These are phyloP conservation scores for Nezara viridula DNA, from an alignment of 2,888 invertebrate genomes.

Conservation along the genomic window DNA sequence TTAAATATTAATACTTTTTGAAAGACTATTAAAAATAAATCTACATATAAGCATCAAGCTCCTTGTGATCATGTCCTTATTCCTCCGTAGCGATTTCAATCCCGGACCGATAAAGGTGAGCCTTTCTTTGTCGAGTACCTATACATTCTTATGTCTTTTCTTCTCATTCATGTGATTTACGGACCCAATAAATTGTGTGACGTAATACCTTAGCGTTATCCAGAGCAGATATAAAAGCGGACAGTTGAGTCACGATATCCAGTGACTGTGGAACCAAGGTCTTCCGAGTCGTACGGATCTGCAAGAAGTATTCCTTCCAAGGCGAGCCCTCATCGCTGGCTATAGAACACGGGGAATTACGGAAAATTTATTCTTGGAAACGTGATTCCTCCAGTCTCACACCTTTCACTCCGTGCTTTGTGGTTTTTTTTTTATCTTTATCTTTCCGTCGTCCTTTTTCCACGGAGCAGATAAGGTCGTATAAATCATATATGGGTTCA, in stretches of 20 bases:
- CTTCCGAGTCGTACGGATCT: background rate
- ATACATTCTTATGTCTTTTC: background rate
- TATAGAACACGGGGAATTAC: constrained; percentile 9
- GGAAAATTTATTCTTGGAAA: constrained; percentile 36
- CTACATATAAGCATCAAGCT: no score
- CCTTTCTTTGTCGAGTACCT: background rate
- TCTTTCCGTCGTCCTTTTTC: constrained; percentile 27
- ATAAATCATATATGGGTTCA: background rate
- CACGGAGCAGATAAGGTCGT: background rate
- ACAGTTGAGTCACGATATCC: background rate
- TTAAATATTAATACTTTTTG: no score
- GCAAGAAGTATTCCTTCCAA: constrained; percentile 12
- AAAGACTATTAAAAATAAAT: no score
- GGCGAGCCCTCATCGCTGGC: background rate
- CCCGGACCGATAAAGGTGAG: background rate
- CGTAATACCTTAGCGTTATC: background rate
- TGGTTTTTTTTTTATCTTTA: constrained; percentile 26
- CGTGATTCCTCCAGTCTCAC: constrained; percentile 36
- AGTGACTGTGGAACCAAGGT: background rate
- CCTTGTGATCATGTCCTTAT: no score
- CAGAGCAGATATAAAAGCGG: background rate
- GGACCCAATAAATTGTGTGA: background rate
- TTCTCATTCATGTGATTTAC: background rate
- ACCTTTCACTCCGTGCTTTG: constrained; percentile 43
- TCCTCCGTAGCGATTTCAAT: no score